phyloP scores from a whole-genome alignment of 2,888 invertebrate species.

The Cistogaster globosa region DNA sequence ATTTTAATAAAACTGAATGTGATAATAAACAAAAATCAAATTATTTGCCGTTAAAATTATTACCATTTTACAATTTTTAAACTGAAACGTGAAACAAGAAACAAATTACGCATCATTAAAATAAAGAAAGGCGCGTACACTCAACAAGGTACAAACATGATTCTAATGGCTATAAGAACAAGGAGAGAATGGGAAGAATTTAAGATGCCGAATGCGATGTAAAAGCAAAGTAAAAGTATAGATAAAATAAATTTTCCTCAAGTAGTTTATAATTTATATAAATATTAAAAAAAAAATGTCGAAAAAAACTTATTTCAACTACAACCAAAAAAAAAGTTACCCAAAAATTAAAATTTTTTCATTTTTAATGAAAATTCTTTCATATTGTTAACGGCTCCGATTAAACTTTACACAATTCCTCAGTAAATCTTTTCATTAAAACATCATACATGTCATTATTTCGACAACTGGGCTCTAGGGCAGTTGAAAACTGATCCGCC shows the following conservation, averaged over 20 bases:
- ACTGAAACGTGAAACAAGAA: constrained; percentile 70
- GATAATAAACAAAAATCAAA: constrained; percentile 39
- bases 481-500: too few relatives aligned
- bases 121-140: constrained; percentile 6
- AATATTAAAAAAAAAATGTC: too few relatives aligned
- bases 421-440: too few relatives aligned
- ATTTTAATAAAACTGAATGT: background rate
- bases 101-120: constrained; percentile 68
- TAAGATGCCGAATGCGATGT: background rate
- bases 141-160: constrained; percentile 2
- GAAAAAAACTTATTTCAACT: too few relatives aligned
- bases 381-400: too few relatives aligned
- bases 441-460: too few relatives aligned
- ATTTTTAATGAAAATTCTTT: too few relatives aligned
- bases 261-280: too few relatives aligned
- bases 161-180: constrained; percentile 17
- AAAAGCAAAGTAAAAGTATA: background rate
- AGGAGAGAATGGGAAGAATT: background rate
- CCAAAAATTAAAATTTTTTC: too few relatives aligned
- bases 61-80: constrained; percentile 53
- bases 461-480: too few relatives aligned
- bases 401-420: too few relatives aligned
- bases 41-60: constrained; percentile 18
- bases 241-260: background rate
- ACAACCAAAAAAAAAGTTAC: too few relatives aligned